Percentiles rank a stretch among this genome's conserved stretches.
phyloP scores from a whole-genome alignment of 2,797 vertebrate species.

The Octomys mimax region DNA sequence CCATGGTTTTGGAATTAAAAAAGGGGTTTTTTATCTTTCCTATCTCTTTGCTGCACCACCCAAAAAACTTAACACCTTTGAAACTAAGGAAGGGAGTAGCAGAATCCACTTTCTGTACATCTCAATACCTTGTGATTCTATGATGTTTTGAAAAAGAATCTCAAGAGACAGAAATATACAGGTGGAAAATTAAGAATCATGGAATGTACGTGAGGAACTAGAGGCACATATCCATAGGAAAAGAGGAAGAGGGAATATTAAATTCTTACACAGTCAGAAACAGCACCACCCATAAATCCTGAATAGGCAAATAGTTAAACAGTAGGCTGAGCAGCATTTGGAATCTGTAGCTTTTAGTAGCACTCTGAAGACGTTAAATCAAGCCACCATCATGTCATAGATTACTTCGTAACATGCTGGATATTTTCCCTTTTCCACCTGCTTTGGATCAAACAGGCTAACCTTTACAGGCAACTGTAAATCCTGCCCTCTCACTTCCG shows the following conservation, averaged over 20 bases:
- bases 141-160: slow-evolving; percentile 15
- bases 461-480: accelerated
- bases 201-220: not conserved
- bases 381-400: not conserved
- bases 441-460: not conserved
- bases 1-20: too few relatives aligned
- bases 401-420: not conserved
- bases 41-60: too few relatives aligned
- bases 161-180: not conserved
- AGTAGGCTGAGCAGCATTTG: not conserved
- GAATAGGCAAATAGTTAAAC: not conserved
- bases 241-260: not conserved
- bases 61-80: too few relatives aligned
- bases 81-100: not conserved
- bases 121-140: not conserved
- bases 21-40: too few relatives aligned
- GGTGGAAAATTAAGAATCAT: not conserved
- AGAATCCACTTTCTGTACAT: not conserved
- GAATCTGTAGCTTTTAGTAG: not conserved
- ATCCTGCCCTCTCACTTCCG: not conserved
- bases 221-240: not conserved
- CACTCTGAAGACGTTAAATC: not conserved
- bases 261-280: not conserved
- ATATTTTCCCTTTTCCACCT: not conserved
- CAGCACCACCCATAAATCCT: not conserved